Evolutionary conservation across 2,888 invertebrate genomes (phyloP).

Genomic region (Orthosia incerta): DNA sequence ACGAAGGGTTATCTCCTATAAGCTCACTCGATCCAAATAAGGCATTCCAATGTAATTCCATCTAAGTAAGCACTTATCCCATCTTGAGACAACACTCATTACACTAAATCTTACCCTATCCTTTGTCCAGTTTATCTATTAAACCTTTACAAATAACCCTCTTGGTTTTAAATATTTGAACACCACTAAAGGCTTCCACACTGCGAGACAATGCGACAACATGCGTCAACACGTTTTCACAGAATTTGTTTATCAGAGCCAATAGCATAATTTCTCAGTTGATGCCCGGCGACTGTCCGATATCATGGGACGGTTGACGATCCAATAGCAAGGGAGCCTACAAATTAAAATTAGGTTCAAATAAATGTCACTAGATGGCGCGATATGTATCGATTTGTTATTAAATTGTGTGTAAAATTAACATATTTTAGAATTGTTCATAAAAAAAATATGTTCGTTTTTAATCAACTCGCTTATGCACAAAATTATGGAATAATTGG

Average conservation of each 20-base stretch:
- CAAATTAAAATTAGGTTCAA: no score
- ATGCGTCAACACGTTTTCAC: background rate
- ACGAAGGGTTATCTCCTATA: background rate
- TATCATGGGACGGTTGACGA: no score
- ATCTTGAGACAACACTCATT: slow-evolving; percentile 32
- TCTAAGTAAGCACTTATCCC: slow-evolving; percentile 9
- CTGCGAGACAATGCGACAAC: background rate
- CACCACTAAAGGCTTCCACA: background rate
- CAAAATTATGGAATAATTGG: no score
- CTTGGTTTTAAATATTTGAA: slow-evolving; percentile 22
- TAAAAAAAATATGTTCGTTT: no score
- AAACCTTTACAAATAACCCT: slow-evolving; percentile 23
- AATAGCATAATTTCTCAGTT: no score
- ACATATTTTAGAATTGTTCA: no score
- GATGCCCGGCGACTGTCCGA: no score
- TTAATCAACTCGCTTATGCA: no score
- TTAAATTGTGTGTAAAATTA: no score
- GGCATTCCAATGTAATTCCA: background rate
- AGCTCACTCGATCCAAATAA: background rate
- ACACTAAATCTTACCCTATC: slow-evolving; percentile 2
- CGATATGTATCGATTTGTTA: no score
- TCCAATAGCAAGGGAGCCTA: no score
- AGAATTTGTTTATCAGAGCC: background rate
- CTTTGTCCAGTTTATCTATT: background rate
- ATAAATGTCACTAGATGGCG: no score